Evolutionary conservation across 2,888 invertebrate genomes (phyloP), one percentile per base, ranked within the genome.

Genomic region (Drosophila merina): DNA sequence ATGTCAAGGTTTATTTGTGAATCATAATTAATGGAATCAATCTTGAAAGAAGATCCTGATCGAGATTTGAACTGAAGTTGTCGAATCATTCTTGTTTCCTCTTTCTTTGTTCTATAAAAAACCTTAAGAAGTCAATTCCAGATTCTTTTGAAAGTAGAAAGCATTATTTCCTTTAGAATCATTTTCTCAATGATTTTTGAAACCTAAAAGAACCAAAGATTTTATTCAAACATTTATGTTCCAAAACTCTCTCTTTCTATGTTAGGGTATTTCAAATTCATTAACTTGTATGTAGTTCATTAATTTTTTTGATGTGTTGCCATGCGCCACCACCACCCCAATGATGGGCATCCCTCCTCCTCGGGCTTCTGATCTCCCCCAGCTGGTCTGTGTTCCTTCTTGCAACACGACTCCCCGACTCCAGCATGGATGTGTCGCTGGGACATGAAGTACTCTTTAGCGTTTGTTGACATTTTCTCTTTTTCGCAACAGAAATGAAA

Each of bases 401-500:
- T 20, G 20, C 20, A 20, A 20, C 20, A 20, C 20, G 20, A 20
- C 20, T 20, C 47, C 62, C 30, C 33, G 54, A 28, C 62, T 62
- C 44, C 60, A 63, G 28, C 58, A 54, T 60, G 72, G 72, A 55
- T 72, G 67, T 67, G 66, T 72, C 49, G 60, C 44, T 59, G 58
- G 55, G 52, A 62, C 64, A 64, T 67, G 63, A 70, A 79, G 84
- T 77, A 77, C 84, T 84, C 84, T 85, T 83, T 75, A 77, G 77
- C 84, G 81, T 84, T 86, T 84, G 86, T 84, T 85, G 86, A 84
- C 86, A 77, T 79, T 73, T 77, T 67, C 54, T 58, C 58, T 64
- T 42, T 60, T 63, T 62, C 45, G 64, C 64, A 62, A 64, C 62
- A 26, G 26, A 62, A 64, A 60, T 36, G 51, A 51, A 52, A 36